Evolutionary conservation across 2,888 invertebrate genomes (phyloP).

Genomic region (Rhorus exstirpatorius): DNA sequence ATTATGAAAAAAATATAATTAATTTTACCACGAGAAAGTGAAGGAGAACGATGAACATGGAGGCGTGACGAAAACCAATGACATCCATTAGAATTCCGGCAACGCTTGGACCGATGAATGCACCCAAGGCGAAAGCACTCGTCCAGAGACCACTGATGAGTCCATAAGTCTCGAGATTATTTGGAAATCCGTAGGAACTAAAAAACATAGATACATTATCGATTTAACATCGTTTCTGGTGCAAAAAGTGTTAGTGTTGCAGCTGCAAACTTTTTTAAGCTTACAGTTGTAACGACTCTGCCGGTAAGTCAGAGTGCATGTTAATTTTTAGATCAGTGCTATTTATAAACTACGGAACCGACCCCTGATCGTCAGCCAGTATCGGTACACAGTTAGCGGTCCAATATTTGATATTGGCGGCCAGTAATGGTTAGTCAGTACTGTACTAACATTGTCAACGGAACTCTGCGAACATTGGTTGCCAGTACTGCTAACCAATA

Average conservation of each 20-base stretch:
- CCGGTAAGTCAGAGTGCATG: no score
- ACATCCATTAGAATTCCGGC: constrained; percentile 91
- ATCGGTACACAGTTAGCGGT: no score
- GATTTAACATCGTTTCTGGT: background rate
- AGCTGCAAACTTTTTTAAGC: background rate
- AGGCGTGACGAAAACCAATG: constrained; percentile 91
- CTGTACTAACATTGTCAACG: no score
- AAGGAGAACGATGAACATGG: constrained; percentile 90
- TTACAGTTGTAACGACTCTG: no score
- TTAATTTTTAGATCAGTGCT: no score
- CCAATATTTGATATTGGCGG: no score
- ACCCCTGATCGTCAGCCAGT: no score
- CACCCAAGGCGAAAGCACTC: constrained; percentile 95
- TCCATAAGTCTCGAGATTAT: constrained; percentile 95
- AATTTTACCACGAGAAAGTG: constrained; percentile 89
- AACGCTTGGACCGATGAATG: constrained; percentile 93
- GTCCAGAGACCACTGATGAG: constrained; percentile 96
- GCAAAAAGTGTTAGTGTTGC: background rate
- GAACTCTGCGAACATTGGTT: no score
- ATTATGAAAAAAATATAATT: background rate
- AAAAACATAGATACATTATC: background rate
- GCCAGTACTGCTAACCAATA: no score
- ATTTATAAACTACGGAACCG: no score
- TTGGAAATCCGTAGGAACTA: constrained; percentile 92
- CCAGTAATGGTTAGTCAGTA: no score